These are phyloP conservation scores for Ambastaia sidthimunki DNA, from an alignment of 2,797 vertebrate species.

Conservation along the genomic window DNA sequence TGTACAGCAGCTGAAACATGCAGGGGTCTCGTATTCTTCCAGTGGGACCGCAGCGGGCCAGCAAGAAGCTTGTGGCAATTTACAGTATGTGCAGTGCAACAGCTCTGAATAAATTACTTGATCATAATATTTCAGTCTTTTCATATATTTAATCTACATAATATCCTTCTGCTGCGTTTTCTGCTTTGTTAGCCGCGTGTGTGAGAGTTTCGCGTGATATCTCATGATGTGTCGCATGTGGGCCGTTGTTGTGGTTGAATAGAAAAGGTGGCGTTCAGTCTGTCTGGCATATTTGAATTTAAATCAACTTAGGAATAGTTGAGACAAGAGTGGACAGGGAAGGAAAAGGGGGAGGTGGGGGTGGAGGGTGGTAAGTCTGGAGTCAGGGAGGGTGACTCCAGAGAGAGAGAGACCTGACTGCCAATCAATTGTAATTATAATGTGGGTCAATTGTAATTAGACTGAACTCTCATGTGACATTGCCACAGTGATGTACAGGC, in stretches of 20 bases:
- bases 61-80: not conserved
- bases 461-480: constrained; percentile 53
- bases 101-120: not conserved
- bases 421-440: constrained; percentile 63
- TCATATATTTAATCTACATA: constrained; percentile 40
- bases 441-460: constrained; percentile 62
- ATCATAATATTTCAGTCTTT: constrained; percentile 14
- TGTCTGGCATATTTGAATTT: constrained; percentile 56
- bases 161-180: constrained; percentile 21
- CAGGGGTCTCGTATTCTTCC: constrained; percentile 37
- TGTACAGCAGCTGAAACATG: constrained; percentile 45
- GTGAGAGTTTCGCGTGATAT: not conserved
- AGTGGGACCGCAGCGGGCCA: constrained; percentile 23
- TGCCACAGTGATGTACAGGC: constrained; percentile 43
- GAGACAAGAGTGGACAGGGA: constrained; percentile 47
- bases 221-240: constrained; percentile 23
- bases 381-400: constrained; percentile 23
- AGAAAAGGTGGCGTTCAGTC: constrained; percentile 44
- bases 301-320: constrained; percentile 43
- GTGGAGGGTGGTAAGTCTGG: constrained; percentile 50
- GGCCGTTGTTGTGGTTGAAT: constrained; percentile 40
- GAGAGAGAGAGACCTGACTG: constrained; percentile 45
- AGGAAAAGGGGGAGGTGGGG: constrained; percentile 66
- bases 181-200: not conserved
- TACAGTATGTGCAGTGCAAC: not conserved